These are phyloP conservation scores for Sorex maritimensis DNA, from an alignment of 2,797 vertebrate genomes.

Conservation along the genomic window DNA sequence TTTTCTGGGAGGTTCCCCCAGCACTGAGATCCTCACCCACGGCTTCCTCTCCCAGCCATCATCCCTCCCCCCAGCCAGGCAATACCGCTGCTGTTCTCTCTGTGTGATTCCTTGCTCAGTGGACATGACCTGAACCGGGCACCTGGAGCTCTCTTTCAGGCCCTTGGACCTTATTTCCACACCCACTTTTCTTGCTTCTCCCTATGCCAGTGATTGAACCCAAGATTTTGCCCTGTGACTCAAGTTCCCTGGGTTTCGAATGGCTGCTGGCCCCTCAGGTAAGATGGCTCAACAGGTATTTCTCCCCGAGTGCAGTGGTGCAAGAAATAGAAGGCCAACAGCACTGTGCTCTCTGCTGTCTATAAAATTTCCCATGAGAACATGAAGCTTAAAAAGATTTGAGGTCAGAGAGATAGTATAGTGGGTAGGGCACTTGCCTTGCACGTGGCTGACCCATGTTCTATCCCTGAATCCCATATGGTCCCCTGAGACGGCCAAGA, in stretches of 20 bases:
- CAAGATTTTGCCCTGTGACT: no score
- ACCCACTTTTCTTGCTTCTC: no score
- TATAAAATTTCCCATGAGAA: slow-evolving; percentile 35
- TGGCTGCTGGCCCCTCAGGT: neutral
- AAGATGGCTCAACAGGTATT: neutral
- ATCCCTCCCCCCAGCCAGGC: neutral
- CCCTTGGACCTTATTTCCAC: neutral
- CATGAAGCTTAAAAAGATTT: slow-evolving; percentile 13
- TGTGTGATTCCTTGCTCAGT: neutral
- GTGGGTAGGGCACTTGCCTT: no score
- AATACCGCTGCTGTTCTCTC: neutral
- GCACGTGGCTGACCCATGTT: no score
- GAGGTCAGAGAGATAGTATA: neutral
- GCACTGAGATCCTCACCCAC: neutral
- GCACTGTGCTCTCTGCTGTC: neutral
- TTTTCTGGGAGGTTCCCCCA: neutral
- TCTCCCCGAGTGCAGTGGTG: neutral
- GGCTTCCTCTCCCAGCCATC: neutral
- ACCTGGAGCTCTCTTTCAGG: neutral
- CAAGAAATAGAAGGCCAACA: neutral
- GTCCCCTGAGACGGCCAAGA: no score
- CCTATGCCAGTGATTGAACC: no score
- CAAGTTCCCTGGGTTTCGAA: neutral
- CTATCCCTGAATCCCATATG: no score
- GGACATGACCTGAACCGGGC: neutral